These are phyloP conservation scores for Adela reaumurella DNA, from an alignment of 2,888 invertebrate species.

Conservation along the genomic window DNA sequence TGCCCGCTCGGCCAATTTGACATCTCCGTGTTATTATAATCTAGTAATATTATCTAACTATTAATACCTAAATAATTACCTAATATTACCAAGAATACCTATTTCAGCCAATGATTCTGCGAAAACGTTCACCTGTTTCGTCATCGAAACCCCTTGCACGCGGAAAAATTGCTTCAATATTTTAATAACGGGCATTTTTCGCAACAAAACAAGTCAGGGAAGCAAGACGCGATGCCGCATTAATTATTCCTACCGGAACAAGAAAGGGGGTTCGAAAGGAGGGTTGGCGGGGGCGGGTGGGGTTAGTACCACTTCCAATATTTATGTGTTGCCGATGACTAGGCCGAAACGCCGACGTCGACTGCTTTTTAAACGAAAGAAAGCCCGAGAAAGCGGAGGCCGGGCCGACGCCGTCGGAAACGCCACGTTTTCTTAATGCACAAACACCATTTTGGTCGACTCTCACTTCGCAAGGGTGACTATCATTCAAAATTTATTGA, in stretches of 20 bases:
- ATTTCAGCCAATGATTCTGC: too few species aligned
- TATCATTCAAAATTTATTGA: not conserved
- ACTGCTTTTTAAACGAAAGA: slow-evolving; percentile 56
- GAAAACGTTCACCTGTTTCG: too few species aligned
- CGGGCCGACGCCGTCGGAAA: slow-evolving; percentile 22
- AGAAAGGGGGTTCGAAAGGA: slow-evolving; percentile 50
- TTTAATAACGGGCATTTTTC: slow-evolving; percentile 16
- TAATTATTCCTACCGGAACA: slow-evolving; percentile 51
- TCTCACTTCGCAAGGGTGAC: not conserved
- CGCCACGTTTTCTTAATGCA: slow-evolving; percentile 50
- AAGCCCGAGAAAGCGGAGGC: slow-evolving; percentile 41
- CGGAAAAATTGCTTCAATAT: too few species aligned
- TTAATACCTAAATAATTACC: too few species aligned
- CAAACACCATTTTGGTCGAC: slow-evolving; percentile 37
- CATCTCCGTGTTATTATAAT: too few species aligned
- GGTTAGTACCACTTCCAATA: slow-evolving; percentile 46
- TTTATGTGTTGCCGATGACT: slow-evolving; percentile 59
- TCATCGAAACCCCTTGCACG: too few species aligned
- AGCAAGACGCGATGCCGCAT: slow-evolving; percentile 41
- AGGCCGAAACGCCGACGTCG: slow-evolving; percentile 50
- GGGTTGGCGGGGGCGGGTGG: not conserved
- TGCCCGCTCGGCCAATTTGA: too few species aligned
- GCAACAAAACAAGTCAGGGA: slow-evolving; percentile 42
- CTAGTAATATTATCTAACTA: too few species aligned
- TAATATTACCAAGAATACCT: too few species aligned